Percentiles rank a stretch among this genome's conserved stretches.
Conservation (phyloP, 2,797 vertebrate genomes). For the Champsocephalus esox region DNA sequence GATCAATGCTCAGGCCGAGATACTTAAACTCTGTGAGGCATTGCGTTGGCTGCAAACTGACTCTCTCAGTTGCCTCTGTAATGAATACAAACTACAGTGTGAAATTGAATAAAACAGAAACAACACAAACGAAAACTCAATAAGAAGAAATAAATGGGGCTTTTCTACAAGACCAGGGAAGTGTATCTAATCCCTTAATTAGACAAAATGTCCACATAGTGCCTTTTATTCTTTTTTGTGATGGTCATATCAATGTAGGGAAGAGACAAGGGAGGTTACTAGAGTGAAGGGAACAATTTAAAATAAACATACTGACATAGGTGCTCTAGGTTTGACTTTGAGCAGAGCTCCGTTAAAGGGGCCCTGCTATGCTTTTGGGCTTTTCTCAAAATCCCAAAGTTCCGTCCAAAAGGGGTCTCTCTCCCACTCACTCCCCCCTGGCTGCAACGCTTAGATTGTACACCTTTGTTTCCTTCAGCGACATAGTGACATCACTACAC, state of each 20-base stretch:
- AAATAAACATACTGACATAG: conserved; percentile 20
- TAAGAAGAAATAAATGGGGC: conserved; percentile 77
- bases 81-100: conserved; percentile 73
- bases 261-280: conserved; percentile 6
- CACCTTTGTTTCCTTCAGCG: too few relatives aligned
- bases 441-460: too few relatives aligned
- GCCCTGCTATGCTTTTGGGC: too few relatives aligned
- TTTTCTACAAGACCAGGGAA: conserved; percentile 72
- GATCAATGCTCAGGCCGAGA: conserved; percentile 51
- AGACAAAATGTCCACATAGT: conserved; percentile 62
- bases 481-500: too few relatives aligned
- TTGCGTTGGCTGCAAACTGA: conserved; percentile 53
- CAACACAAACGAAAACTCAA: conserved; percentile 70
- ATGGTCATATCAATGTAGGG: conserved; percentile 45
- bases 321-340: conserved; percentile 31
- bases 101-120: conserved; percentile 79
- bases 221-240: conserved; percentile 26
- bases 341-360: not conserved
- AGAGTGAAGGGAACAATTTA: conserved; percentile 8
- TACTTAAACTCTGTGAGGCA: conserved; percentile 47
- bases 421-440: too few relatives aligned
- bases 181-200: conserved; percentile 80
- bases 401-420: too few relatives aligned
- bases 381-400: too few relatives aligned
- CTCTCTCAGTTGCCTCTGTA: conserved; percentile 51